A percentile compares a stretch with the other conserved stretches of the same genome.
phyloP scores from a whole-genome alignment of 2,888 invertebrate species.

The Hyppa rectilinea region DNA sequence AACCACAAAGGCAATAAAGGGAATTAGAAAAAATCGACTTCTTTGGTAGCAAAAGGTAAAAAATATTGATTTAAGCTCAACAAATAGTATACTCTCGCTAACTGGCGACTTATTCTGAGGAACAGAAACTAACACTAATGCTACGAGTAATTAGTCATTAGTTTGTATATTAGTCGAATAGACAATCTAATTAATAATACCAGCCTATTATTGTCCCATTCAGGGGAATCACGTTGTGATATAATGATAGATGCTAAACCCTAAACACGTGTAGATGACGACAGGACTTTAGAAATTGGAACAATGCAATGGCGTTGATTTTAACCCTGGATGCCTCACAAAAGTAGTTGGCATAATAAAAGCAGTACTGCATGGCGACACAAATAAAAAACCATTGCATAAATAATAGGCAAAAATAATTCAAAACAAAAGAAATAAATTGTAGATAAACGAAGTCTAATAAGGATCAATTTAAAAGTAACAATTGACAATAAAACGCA shows the following conservation, averaged over 20 bases:
- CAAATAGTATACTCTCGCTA: background rate
- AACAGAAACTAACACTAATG: background rate
- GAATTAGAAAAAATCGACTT: constrained; percentile 2
- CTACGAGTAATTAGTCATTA: background rate
- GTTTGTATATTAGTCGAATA: background rate
- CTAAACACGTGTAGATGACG: background rate
- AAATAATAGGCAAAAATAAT: background rate
- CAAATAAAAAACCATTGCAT: background rate
- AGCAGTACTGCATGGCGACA: background rate
- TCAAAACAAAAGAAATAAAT: background rate
- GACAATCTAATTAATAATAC: no score
- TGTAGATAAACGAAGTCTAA: constrained; percentile 11
- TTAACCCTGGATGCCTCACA: background rate
- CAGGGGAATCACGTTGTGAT: background rate
- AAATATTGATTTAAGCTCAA: constrained; percentile 3
- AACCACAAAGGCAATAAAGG: constrained; percentile 4
- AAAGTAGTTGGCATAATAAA: background rate
- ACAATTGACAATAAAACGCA: constrained; percentile 44
- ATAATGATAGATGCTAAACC: background rate
- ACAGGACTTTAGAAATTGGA: no score
- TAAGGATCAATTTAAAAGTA: constrained; percentile 32
- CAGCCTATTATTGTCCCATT: no score
- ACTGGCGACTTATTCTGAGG: background rate
- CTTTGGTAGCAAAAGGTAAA: constrained; percentile 6
- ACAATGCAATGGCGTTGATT: background rate